phyloP scores from a whole-genome alignment of 2,888 invertebrate species.

The Euzophera pinguis region DNA sequence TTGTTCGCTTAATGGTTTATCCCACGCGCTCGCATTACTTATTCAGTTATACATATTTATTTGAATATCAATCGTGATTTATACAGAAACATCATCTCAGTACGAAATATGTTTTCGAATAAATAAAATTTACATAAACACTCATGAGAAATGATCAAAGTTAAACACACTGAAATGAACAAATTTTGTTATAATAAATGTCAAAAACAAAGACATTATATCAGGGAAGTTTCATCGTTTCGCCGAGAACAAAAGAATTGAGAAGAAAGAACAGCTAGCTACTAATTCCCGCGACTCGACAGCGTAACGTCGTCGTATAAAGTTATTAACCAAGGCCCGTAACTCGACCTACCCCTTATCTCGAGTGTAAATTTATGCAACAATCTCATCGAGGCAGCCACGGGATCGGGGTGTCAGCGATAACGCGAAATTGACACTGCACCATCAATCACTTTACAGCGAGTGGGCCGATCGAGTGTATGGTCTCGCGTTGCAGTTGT shows the following conservation, averaged over 20 bases:
- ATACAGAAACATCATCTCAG: slow-evolving; percentile 20
- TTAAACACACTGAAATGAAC: slow-evolving; percentile 24
- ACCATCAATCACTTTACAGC: slow-evolving; percentile 62
- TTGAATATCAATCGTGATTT: slow-evolving; percentile 42
- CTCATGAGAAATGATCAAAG: slow-evolving; percentile 22
- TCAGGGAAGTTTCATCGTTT: slow-evolving; percentile 29
- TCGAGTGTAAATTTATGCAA: slow-evolving; percentile 40
- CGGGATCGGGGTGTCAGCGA: slow-evolving; percentile 49
- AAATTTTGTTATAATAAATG: slow-evolving; percentile 30
- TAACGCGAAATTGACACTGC: slow-evolving; percentile 64
- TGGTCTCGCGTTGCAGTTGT: slow-evolving; percentile 65
- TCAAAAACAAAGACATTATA: slow-evolving; percentile 33
- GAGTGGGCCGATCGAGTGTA: slow-evolving; percentile 54
- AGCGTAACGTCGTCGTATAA: slow-evolving; percentile 27
- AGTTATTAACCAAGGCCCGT: slow-evolving; percentile 22
- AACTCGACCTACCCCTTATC: too few species aligned
- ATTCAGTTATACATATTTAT: slow-evolving; percentile 45
- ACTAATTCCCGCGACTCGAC: slow-evolving; percentile 25
- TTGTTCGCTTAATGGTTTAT: slow-evolving; percentile 62
- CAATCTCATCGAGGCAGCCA: slow-evolving; percentile 41
- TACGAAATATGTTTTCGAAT: neutral
- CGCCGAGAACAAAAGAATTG: slow-evolving; percentile 33
- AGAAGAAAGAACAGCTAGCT: slow-evolving; percentile 27
- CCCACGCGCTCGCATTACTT: slow-evolving; percentile 54
- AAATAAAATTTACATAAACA: slow-evolving; percentile 11